phyloP scores from a whole-genome alignment of 1,140 invertebrate species.

The Drosophila nigromelanica region DNA sequence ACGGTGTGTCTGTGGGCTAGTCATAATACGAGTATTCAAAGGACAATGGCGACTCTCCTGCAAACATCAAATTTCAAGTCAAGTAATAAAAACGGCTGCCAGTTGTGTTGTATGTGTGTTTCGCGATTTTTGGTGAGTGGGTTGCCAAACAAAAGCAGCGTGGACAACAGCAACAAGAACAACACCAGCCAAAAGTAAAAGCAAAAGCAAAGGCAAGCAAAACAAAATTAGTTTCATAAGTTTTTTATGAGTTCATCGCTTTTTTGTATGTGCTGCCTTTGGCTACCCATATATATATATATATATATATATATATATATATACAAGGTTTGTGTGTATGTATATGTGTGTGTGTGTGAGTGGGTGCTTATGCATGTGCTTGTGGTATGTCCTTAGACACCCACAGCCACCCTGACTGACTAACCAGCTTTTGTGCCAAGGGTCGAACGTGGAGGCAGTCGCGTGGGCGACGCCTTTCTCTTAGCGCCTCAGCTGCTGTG shows the following conservation, averaged over 20 bases:
- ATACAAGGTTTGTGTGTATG: conserved; percentile 18
- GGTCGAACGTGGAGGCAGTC: conserved; percentile 70
- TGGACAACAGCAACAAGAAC: conserved; percentile 28
- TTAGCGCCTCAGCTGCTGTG: conserved; percentile 32
- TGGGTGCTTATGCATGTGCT: conserved; percentile 2
- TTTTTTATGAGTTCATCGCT: conserved; percentile 82
- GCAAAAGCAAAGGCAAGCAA: conserved; percentile 77
- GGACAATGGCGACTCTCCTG: conserved; percentile 55
- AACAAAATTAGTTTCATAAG: conserved; percentile 82
- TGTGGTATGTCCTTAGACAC: conserved; percentile 50
- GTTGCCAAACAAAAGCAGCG: conserved; percentile 58
- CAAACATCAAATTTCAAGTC: conserved; percentile 62
- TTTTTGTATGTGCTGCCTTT: conserved; percentile 60
- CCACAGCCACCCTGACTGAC: conserved; percentile 60
- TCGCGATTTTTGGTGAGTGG: conserved; percentile 56
- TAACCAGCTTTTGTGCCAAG: conserved; percentile 80
- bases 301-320: background rate
- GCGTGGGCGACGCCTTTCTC: conserved; percentile 64
- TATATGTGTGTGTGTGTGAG: background rate
- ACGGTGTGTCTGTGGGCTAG: conserved; percentile 56
- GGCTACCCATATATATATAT: background rate
- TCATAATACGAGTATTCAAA: conserved; percentile 57
- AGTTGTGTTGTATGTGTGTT: conserved; percentile 29
- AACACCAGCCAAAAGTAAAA: conserved; percentile 67
- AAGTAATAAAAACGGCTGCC: conserved; percentile 39